A percentile compares a stretch with the other conserved stretches of the same genome.
Conservation (phyloP, 2,113 vertebrate genomes). For the Bos javanicus region DNA sequence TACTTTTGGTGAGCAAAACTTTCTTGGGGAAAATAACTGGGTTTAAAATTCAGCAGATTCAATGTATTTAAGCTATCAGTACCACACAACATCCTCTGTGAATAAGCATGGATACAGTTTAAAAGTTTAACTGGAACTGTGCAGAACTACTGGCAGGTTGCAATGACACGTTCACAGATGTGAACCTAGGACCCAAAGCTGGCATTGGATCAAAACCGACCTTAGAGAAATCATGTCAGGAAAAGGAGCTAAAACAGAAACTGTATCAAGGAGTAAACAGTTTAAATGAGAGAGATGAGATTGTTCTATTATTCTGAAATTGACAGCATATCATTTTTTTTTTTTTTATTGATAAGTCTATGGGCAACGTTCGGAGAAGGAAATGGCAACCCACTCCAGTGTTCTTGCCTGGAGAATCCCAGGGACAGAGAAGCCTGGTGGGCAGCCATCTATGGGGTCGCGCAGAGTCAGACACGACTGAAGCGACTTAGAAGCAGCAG, state of each 20-base stretch:
- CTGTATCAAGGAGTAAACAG: neutral
- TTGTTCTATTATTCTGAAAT: neutral
- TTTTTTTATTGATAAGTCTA: neutral
- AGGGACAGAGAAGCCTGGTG: neutral
- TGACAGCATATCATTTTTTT: neutral
- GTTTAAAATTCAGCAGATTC: neutral
- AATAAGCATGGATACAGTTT: neutral
- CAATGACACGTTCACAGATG: neutral
- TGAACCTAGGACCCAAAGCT: neutral
- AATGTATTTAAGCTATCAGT: neutral
- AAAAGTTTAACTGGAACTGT: neutral
- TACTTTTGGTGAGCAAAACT: slow-evolving; percentile 33
- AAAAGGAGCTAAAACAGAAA: neutral
- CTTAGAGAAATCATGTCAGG: neutral
- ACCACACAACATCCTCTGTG: neutral
- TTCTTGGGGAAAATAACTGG: neutral
- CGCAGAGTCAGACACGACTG: neutral
- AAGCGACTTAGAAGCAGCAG: neutral
- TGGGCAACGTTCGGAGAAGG: neutral
- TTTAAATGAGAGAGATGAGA: neutral
- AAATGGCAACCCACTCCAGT: neutral
- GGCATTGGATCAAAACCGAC: neutral
- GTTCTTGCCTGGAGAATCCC: neutral
- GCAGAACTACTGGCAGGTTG: neutral
- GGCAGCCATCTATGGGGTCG: neutral